A percentile compares a stretch with the other conserved stretches of the same genome.
phyloP scores from a whole-genome alignment of 2,797 vertebrate genomes.

The Alfaro cultratus region DNA sequence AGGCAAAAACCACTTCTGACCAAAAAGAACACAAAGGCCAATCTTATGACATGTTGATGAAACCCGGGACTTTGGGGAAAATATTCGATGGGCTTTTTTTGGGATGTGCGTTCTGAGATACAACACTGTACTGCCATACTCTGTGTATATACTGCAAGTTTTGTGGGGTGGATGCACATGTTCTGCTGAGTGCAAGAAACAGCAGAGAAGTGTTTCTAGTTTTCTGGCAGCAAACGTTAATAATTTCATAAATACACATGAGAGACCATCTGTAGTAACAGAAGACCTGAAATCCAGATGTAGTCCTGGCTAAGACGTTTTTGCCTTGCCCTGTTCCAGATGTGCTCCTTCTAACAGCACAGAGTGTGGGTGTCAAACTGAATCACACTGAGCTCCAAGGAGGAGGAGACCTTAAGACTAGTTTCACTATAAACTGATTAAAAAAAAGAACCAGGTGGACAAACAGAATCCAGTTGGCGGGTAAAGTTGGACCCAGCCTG shows the following conservation, averaged over 20 bases:
- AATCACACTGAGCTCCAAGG: slow-evolving; percentile 34
- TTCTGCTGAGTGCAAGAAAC: not conserved
- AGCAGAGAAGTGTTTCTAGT: slow-evolving; percentile 17
- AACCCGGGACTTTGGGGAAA: not conserved
- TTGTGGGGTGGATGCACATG: slow-evolving; percentile 4
- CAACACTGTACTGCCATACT: not conserved
- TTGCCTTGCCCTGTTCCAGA: slow-evolving; percentile 68
- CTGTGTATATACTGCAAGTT: not conserved
- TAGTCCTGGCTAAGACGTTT: slow-evolving; percentile 33
- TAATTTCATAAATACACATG: slow-evolving; percentile 24
- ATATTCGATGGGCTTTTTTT: not conserved
- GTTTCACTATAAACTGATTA: slow-evolving; percentile 39
- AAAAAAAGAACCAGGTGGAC: slow-evolving; percentile 76
- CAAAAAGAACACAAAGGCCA: not conserved
- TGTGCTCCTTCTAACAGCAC: slow-evolving; percentile 60
- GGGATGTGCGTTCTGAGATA: not conserved
- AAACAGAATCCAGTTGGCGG: slow-evolving; percentile 58
- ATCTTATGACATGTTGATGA: not conserved
- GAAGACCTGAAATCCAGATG: slow-evolving; percentile 42
- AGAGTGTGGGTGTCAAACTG: slow-evolving; percentile 27
- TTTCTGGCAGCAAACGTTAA: slow-evolving; percentile 54
- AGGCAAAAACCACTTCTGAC: not conserved
- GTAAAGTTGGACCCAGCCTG: slow-evolving; percentile 52
- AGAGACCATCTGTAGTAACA: slow-evolving; percentile 48
- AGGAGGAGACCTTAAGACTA: slow-evolving; percentile 34